Percentiles rank a stretch among this genome's conserved stretches.
These are phyloP conservation scores for Betta splendens DNA, from an alignment of 2,797 vertebrate species.

Conservation along the genomic window DNA sequence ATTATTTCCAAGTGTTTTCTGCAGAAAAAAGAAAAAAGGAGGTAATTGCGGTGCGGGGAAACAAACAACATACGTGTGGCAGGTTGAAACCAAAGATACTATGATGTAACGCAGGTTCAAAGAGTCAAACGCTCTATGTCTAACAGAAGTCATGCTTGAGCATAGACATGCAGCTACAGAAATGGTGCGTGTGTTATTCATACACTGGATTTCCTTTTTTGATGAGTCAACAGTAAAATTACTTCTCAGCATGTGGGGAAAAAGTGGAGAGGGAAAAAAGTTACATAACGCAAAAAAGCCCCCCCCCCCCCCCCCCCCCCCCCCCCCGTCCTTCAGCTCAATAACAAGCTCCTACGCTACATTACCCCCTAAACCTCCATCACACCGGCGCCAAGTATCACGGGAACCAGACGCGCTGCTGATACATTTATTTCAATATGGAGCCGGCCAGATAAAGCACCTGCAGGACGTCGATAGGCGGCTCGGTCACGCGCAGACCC, in stretches of 20 bases:
- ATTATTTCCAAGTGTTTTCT: constrained; percentile 56
- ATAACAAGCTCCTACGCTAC: constrained; percentile 82
- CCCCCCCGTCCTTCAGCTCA: constrained; percentile 78
- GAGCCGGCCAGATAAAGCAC: constrained; percentile 66
- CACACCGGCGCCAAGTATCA: constrained; percentile 69
- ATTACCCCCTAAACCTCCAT: constrained; percentile 79
- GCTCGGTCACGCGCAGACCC: constrained; percentile 35
- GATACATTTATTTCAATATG: constrained; percentile 80
- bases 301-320: too few species aligned
- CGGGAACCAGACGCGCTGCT: constrained; percentile 76
- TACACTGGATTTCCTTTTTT: too few species aligned
- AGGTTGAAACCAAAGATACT: constrained; percentile 47
- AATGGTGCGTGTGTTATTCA: constrained; percentile 20
- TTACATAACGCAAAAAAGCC: constrained; percentile 80
- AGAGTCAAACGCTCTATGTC: background rate
- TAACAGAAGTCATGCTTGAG: background rate
- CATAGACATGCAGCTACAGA: constrained; percentile 19
- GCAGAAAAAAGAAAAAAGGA: background rate
- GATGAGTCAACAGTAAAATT: constrained; percentile 51
- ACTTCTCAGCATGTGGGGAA: constrained; percentile 20
- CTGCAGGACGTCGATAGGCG: constrained; percentile 61
- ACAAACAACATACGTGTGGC: constrained; percentile 18
- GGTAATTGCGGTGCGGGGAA: constrained; percentile 11
- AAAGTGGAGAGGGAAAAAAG: constrained; percentile 26
- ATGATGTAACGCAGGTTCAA: background rate